These are phyloP conservation scores for Alcedo quadribrachys DNA, from an alignment of 2,797 vertebrate genomes.

Conservation along the genomic window DNA sequence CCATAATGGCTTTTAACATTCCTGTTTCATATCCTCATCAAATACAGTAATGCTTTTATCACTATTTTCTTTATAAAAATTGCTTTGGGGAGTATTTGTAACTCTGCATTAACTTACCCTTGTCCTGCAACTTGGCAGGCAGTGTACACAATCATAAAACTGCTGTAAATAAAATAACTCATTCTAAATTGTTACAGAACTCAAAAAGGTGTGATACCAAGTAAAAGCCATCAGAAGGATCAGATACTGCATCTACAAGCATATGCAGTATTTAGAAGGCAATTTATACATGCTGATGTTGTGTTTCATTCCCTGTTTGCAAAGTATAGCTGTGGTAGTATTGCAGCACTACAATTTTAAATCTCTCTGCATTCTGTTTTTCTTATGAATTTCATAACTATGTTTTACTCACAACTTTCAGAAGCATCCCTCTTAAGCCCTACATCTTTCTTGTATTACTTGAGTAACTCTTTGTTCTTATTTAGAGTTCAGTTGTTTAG, in stretches of 20 bases:
- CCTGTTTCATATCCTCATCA: neutral
- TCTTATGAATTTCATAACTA: neutral
- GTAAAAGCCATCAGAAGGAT: neutral
- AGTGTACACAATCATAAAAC: neutral
- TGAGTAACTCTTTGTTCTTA: neutral
- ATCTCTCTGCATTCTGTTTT: neutral
- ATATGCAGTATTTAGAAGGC: neutral
- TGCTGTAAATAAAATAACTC: neutral
- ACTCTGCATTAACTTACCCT: neutral
- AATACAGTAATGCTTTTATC: neutral
- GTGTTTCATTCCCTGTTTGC: neutral
- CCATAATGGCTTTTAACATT: neutral
- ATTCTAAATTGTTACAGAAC: neutral
- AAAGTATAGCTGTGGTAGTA: neutral
- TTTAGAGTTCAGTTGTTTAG: neutral
- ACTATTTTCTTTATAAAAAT: neutral
- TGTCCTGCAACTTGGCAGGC: neutral
- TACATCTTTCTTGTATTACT: neutral
- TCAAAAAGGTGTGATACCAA: neutral
- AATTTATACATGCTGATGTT: accelerated
- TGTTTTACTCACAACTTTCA: neutral
- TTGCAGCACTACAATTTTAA: neutral
- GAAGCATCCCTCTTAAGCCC: neutral
- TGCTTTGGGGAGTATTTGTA: neutral
- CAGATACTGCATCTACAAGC: neutral